phyloP scores from a whole-genome alignment of 1,140 invertebrate genomes.

The Cydia amplana region DNA sequence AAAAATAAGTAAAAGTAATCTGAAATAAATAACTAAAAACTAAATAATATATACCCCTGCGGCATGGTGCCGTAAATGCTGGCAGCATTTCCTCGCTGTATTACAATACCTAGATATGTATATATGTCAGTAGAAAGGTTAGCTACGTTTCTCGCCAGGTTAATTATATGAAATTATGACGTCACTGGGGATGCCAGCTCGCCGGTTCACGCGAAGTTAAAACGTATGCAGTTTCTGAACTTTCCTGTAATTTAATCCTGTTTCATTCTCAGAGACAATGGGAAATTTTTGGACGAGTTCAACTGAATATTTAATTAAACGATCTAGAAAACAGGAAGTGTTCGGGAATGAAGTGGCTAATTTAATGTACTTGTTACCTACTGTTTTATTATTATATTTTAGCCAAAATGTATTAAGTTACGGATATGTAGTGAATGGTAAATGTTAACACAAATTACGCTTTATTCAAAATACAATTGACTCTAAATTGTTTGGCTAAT shows the following conservation, averaged over 20 bases:
- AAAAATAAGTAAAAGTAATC: too few relatives aligned
- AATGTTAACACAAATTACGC: background rate
- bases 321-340: background rate
- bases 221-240: constrained; percentile 53
- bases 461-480: background rate
- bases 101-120: too few relatives aligned
- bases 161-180: constrained; percentile 72
- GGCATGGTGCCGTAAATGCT: too few relatives aligned
- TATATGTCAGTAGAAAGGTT: constrained; percentile 16
- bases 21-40: too few relatives aligned
- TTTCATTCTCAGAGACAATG: constrained; percentile 30
- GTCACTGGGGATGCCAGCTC: constrained; percentile 55
- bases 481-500: background rate
- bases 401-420: too few relatives aligned
- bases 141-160: constrained; percentile 43
- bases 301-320: constrained; percentile 4
- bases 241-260: constrained; percentile 46
- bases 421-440: too few relatives aligned
- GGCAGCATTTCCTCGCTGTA: too few relatives aligned
- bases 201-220: constrained; percentile 53
- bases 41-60: too few relatives aligned
- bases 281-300: constrained; percentile 33
- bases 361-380: too few relatives aligned
- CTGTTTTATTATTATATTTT: too few relatives aligned
- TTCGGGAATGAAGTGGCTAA: background rate